phyloP scores from a whole-genome alignment of 23 tunicate genomes.

The Ciona savignyi region DNA sequence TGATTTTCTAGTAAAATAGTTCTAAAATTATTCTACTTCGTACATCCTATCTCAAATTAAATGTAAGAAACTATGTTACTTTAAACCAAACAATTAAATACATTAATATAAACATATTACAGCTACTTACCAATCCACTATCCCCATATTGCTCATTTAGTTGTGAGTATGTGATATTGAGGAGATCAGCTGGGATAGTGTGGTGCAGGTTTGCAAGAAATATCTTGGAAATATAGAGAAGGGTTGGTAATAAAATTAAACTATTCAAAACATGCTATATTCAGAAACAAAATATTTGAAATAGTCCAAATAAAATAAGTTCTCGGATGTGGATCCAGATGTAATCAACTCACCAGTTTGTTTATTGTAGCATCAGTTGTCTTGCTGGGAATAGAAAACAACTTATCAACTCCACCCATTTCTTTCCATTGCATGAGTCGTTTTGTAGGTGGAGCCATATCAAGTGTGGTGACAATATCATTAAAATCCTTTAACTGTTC shows the following conservation, averaged over 20 bases:
- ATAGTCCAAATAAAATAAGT: too few species aligned
- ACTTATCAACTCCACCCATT: constrained; percentile 84
- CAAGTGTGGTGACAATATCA: constrained; percentile 77
- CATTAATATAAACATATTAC: too few species aligned
- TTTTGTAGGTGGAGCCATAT: constrained; percentile 97
- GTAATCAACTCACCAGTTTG: background rate
- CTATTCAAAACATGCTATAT: too few species aligned
- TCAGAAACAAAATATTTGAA: too few species aligned
- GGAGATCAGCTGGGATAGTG: constrained; percentile 41
- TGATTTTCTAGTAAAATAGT: too few species aligned
- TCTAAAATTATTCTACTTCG: too few species aligned
- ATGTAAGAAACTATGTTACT: too few species aligned
- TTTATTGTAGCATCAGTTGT: constrained; percentile 23
- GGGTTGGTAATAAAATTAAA: too few species aligned
- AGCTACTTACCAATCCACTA: background rate
- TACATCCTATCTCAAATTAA: too few species aligned
- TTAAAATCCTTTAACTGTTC: constrained; percentile 85
- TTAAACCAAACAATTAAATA: too few species aligned
- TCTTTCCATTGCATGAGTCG: constrained; percentile 95
- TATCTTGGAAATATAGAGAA: constrained; percentile 35
- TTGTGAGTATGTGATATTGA: constrained; percentile 56
- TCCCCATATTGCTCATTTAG: constrained; percentile 67
- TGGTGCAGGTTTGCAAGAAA: constrained; percentile 58
- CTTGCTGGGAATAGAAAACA: constrained; percentile 55
- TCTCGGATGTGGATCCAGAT: too few species aligned